Evolutionary conservation across 2,113 vertebrate genomes (phyloP), one percentile per base, ranked within the genome.

Genomic region (Malurus alboscapulatus): DNA sequence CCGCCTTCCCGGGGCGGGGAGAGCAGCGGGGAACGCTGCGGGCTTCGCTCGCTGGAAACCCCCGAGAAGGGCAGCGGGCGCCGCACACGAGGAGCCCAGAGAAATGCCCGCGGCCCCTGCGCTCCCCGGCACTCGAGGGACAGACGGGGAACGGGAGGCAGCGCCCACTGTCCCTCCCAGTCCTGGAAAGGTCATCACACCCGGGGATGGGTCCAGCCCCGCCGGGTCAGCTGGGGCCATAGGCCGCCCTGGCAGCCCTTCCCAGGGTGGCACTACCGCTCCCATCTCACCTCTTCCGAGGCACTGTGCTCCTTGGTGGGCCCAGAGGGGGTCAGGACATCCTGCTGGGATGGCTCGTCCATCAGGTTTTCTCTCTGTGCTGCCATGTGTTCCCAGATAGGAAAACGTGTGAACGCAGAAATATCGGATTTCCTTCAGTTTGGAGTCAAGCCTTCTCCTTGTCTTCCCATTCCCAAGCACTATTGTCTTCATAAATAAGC

Each of bases 11-110:
- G 44, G 79, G 83, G 58, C n/a, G 82, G 54, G 61, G 30, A 36
- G 57, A 47, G 38, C 6, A 11, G 69, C 30, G 9, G 42, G 50
- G 20, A 1, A 4, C 29, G 45, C 14, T 12, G 0, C 25, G 2
- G 13, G 0, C 44, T 3, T 47, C 44, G 25, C 14, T 8, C 25
- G 5, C 4, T 4, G 38, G 34, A 59, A 65, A 1, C 9, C 47
- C 9, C 36, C 30, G 12, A 7, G 6, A 44, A 4, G 40, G 21
- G 7, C 10, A 18, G 30, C 1, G 25, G 68, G 27, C 27, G 2
- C 6, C 6, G 45, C 34, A 12, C 22, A 0, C 7, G 40, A 21
- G 53, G 8, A 13, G 48, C 24, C 2, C 10, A 0, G 26, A 1
- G 15, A 16, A 17, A 6, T 7, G 30, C 8, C 16, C 34, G 10